Evolutionary conservation across 2,113 vertebrate species (phyloP).

Genomic region (Elaphurus davidianus): DNA sequence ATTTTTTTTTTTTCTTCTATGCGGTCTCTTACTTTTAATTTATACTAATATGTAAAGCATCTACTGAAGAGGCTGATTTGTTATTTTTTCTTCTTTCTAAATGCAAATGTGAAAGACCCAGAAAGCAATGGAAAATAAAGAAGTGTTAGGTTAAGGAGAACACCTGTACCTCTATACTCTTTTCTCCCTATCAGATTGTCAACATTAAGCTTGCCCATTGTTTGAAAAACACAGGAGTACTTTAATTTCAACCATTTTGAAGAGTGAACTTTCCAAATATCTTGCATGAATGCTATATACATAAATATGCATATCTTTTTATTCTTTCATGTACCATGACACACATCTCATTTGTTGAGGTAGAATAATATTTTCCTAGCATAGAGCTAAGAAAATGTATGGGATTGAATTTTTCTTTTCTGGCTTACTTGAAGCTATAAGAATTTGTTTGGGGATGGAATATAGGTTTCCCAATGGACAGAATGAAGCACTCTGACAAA

Average conservation of each 20-base stretch:
- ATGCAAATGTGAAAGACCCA: constrained; percentile 33
- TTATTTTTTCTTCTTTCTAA: constrained; percentile 31
- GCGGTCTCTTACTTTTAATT: constrained; percentile 26
- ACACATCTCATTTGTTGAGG: constrained; percentile 10
- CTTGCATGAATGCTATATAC: background rate
- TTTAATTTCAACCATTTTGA: background rate
- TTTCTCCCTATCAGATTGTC: background rate
- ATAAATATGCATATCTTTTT: background rate
- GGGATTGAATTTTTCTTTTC: background rate
- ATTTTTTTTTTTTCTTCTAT: background rate
- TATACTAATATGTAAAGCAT: constrained; percentile 48
- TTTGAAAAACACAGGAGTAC: background rate
- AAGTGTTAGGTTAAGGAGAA: background rate
- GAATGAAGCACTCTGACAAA: background rate
- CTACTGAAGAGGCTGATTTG: background rate
- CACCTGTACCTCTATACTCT: background rate
- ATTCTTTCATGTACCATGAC: background rate
- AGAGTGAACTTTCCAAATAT: background rate
- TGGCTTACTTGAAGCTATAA: background rate
- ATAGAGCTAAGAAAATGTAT: background rate
- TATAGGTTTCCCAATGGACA: background rate
- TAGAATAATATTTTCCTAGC: background rate
- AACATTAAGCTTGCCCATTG: background rate
- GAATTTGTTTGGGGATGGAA: background rate
- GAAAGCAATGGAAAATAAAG: constrained; percentile 35